Base-by-base conservation (phyloP, 92 coral and sea anemone genomes). In the Desmophyllum pertusum region DNA sequence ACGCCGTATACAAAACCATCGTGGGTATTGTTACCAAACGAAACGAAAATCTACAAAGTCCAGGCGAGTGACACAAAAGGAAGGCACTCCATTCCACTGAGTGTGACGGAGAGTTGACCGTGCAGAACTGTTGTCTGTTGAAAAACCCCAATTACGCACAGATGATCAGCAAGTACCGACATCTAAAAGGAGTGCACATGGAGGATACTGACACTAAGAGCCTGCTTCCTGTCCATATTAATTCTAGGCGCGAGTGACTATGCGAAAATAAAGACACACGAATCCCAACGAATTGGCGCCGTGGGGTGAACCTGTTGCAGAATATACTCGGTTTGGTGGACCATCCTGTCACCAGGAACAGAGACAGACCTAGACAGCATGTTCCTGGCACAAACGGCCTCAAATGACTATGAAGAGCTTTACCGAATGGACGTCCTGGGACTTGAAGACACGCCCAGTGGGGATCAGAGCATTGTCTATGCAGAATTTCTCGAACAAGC, bases 131-230 rank as follows among this genome's bases (percentile, higher is more conserved):
- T 40, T 90, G 83, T 77, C 81, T 15, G 84, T 87, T 23, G 87
- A 87, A 88, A 17, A 93, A 93, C 38, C 93, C 91, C 1, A 75
- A 78, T 27, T 87, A 90, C 66, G 81, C 84, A 55, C 73, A 90
- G 69, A 55, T 93, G 81, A 64, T 87, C 10, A 52, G 63, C 38
- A 66, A 67, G 27, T 81, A 90, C 65, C 55, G 83, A 5, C 93
- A 90, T 70, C 64, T 93, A 8, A 77, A 74, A 90, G 92, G 89
- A 25, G 83, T 73, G 0, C 30, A 31, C 8, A 62, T 89, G 78
- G 74, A 89, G 64, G 89, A 89, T 29, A 29, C 79, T 13, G 86
- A 85, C 78, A 80, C 81, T 48, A 89, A 85, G 59, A 46, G 57
- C n/a, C 2, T 31, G 10, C 76, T 80, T 39, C 86, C 86, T 18